Evolutionary conservation across 1,140 invertebrate species (phyloP).

Genomic region (Akabosia matsudoensis): DNA sequence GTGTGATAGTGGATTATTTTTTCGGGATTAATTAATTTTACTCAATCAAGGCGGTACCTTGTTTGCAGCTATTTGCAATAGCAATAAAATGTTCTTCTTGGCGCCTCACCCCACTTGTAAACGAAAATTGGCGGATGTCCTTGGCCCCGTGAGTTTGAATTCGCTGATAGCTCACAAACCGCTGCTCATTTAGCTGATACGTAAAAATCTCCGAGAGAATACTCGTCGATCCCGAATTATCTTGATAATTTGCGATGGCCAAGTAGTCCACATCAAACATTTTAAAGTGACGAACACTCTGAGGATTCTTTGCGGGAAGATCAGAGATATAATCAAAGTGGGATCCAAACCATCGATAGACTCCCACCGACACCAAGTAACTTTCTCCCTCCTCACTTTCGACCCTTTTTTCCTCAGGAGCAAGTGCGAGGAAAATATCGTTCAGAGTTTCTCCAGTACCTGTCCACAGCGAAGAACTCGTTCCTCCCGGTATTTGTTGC

Average conservation of each 20-base stretch:
- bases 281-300: slow-evolving; percentile 51
- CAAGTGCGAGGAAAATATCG: slow-evolving; percentile 49
- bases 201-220: slow-evolving; percentile 55
- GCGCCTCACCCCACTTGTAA: slow-evolving; percentile 31
- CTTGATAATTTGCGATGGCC: slow-evolving; percentile 53
- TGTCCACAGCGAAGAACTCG: slow-evolving; percentile 25
- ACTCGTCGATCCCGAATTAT: slow-evolving; percentile 50
- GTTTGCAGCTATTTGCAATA: slow-evolving; percentile 48
- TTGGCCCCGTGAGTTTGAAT: slow-evolving; percentile 52
- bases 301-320: slow-evolving; percentile 51
- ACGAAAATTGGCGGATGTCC: slow-evolving; percentile 49
- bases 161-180: slow-evolving; percentile 53
- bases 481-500: slow-evolving; percentile 35
- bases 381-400: slow-evolving; percentile 21
- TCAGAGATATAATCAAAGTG: slow-evolving; percentile 56
- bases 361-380: slow-evolving; percentile 34
- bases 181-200: slow-evolving; percentile 50
- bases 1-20: too few species aligned
- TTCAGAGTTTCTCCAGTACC: slow-evolving; percentile 42
- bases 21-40: too few species aligned
- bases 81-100: slow-evolving; percentile 48
- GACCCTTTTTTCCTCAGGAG: slow-evolving; percentile 33
- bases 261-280: slow-evolving; percentile 50
- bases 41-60: too few species aligned
- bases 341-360: slow-evolving; percentile 54